Evolutionary conservation across 2,888 invertebrate genomes (phyloP).

Genomic region (Drosophila lacicola): DNA sequence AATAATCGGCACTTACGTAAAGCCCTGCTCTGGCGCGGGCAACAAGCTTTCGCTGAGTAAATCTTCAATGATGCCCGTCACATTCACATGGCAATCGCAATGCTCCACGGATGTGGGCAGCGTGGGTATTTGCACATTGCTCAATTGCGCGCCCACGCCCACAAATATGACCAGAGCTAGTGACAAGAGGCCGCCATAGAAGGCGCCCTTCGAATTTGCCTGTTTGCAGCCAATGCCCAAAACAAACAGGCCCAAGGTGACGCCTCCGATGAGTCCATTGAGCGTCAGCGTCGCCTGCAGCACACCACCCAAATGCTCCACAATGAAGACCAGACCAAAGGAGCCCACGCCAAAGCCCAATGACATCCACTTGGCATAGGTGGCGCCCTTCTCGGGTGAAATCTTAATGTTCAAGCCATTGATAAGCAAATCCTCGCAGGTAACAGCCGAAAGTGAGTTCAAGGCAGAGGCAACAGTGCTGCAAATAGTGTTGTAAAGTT

Average conservation of each 20-base stretch:
- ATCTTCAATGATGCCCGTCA: constrained; percentile 53
- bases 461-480: constrained; percentile 98
- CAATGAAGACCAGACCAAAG: constrained; percentile 93
- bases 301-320: constrained; percentile 94
- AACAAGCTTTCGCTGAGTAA: constrained; percentile 43
- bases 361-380: constrained; percentile 90
- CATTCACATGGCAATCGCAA: constrained; percentile 82
- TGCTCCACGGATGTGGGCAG: constrained; percentile 76
- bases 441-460: constrained; percentile 96
- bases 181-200: constrained; percentile 83
- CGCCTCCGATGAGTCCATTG: constrained; percentile 95
- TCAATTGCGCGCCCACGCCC: constrained; percentile 84
- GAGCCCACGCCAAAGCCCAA: constrained; percentile 90
- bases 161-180: constrained; percentile 83
- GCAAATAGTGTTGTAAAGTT: constrained; percentile 32
- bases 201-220: constrained; percentile 90
- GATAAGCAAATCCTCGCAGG: constrained; percentile 93
- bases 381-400: constrained; percentile 91
- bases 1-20: constrained; percentile 58
- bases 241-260: constrained; percentile 93
- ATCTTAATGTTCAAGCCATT: constrained; percentile 90
- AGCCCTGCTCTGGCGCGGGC: constrained; percentile 42
- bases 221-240: constrained; percentile 95
- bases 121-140: constrained; percentile 67
- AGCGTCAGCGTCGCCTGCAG: constrained; percentile 95